phyloP scores from a whole-genome alignment of 2,888 invertebrate genomes.

The Apamea epomidion region DNA sequence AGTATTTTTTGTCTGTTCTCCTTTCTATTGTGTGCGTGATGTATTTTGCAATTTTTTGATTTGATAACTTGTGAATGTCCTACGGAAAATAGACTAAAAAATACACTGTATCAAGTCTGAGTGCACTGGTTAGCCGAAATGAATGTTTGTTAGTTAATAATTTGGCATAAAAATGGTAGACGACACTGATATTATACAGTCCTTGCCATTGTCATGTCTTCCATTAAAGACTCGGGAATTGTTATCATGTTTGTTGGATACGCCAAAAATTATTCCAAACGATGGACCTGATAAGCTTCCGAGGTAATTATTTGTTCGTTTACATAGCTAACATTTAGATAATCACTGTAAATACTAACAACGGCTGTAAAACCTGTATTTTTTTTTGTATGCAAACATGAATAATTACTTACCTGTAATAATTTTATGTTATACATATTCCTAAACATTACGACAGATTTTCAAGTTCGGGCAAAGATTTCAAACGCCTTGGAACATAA shows the following conservation, averaged over 20 bases:
- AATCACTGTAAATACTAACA: constrained; percentile 13
- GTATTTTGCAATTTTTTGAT: constrained; percentile 45
- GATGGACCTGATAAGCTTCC: constrained; percentile 84
- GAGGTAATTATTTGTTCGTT: constrained; percentile 69
- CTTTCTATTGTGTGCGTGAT: constrained; percentile 46
- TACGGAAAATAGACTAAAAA: constrained; percentile 27
- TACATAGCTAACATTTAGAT: background rate
- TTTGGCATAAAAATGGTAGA: constrained; percentile 61
- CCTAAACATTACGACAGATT: constrained; percentile 1
- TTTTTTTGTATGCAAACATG: constrained; percentile 36
- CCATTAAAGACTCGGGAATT: constrained; percentile 85
- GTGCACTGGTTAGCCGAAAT: constrained; percentile 41
- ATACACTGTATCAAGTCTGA: constrained; percentile 26
- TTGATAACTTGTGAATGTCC: constrained; percentile 33
- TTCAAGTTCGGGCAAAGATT: background rate
- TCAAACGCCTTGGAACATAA: background rate
- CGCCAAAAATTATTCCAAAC: constrained; percentile 92
- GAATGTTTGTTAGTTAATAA: constrained; percentile 37
- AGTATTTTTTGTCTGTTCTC: constrained; percentile 47
- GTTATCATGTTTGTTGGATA: constrained; percentile 92
- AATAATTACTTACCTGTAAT: constrained; percentile 12
- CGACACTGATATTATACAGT: constrained; percentile 77
- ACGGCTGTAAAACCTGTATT: constrained; percentile 8
- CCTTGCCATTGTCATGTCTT: constrained; percentile 83
- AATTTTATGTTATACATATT: constrained; percentile 13